A percentile compares a stretch with the other conserved stretches of the same genome.
These are phyloP conservation scores for Stigmatopora argus DNA, from an alignment of 2,113 vertebrate species.

Conservation along the genomic window DNA sequence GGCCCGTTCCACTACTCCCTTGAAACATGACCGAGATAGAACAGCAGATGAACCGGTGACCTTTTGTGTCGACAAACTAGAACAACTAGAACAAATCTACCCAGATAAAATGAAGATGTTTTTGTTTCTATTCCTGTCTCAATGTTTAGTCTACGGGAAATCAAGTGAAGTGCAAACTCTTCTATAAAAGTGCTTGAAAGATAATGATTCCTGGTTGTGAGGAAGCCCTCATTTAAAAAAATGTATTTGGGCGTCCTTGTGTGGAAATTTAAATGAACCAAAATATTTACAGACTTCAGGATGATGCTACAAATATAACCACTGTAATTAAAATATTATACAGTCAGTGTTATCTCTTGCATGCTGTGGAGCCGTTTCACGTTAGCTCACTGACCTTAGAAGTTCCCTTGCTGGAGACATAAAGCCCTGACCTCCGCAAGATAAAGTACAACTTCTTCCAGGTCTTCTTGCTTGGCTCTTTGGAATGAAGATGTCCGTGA, in stretches of 20 bases:
- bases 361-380: not conserved
- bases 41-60: constrained; percentile 34
- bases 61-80: constrained; percentile 4
- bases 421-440: constrained; percentile 91
- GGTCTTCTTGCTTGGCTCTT: constrained; percentile 88
- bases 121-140: constrained; percentile 4
- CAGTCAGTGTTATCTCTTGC: not conserved
- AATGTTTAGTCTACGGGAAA: not conserved
- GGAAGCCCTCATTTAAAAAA: not conserved
- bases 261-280: not conserved
- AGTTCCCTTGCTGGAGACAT: constrained; percentile 94
- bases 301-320: not conserved
- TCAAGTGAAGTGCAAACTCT: not conserved
- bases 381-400: constrained; percentile 80
- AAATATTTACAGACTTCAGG: not conserved
- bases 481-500: constrained; percentile 87
- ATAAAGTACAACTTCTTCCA: constrained; percentile 96
- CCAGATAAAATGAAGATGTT: not conserved
- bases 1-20: constrained; percentile 56
- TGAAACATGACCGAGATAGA: constrained; percentile 27
- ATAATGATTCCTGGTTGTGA: not conserved
- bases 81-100: constrained; percentile 8
- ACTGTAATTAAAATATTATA: not conserved
- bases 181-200: not conserved
- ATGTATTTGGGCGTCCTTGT: not conserved